Evolutionary conservation across 2,888 invertebrate genomes (phyloP), one percentile per base, ranked within the genome.

Genomic region (Chrysolina haemoptera): DNA sequence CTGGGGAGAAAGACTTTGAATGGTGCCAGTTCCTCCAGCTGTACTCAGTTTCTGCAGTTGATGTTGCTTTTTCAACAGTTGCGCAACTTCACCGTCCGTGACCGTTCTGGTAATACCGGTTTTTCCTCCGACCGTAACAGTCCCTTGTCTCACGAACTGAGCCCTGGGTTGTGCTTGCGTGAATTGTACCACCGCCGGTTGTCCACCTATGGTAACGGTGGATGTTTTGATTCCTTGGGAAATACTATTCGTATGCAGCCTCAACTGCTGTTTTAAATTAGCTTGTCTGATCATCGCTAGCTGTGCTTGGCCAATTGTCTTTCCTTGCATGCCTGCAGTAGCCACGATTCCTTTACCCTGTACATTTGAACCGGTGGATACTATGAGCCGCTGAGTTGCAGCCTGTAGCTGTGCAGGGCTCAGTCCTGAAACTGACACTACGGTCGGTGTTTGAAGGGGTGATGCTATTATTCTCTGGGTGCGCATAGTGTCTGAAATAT

Each of bases 201-300:
- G 85, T 0, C 85, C 85, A 11, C 84, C 83, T 46, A 87, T 86
- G 14, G 87, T 86, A 18, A 87, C 86, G 1, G 86, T 86, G 0
- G 87, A 85, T 5, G 86, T 85, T 80, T 88, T 87, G 6, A 86
- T 82, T 10, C 83, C 81, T 82, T 85, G 79, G 14, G 76, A 53
- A 16, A 82, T 62, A 63, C 66, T 82, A 50, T 76, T 84, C 4
- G 85, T 77, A 76, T 87, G 87, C 65, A 88, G 78, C n/a, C 87
- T 79, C 68, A 88, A 80, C 71, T 87, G 87, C 73, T 87, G 86
- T 70, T 86, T 85, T 11, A 86, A 70, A 10, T 84, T 79, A 4
- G 87, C 85, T 73, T 93, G 93, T n/a, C 92, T 89, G 79, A 92
- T 91, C 82, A 92, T 89, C 82, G 93, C 91, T 70, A 92, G 81